phyloP scores from a whole-genome alignment of 2,797 vertebrate genomes.

The Phyllotis vaccarum region DNA sequence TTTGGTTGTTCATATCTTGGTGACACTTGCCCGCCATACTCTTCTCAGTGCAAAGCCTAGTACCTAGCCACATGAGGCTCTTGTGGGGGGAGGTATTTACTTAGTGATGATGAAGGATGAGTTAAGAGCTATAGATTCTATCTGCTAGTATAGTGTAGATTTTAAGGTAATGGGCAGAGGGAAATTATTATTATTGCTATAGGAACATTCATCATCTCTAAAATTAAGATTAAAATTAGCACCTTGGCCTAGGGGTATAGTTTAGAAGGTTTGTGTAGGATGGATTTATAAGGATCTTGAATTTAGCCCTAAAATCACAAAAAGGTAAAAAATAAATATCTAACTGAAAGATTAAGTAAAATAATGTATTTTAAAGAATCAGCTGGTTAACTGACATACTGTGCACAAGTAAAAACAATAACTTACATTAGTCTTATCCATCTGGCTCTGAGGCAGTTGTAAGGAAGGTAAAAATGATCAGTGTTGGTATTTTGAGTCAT shows the following conservation, averaged over 20 bases:
- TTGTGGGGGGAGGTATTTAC: constrained; percentile 27
- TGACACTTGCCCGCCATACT: neutral
- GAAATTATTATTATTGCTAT: constrained; percentile 4
- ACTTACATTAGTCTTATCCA: neutral
- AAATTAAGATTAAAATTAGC: constrained; percentile 56
- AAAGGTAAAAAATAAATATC: neutral
- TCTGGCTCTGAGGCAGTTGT: neutral
- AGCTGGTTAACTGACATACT: neutral
- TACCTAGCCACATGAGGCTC: neutral
- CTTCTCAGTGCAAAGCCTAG: neutral
- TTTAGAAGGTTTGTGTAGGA: neutral
- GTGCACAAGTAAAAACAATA: neutral
- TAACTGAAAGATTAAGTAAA: constrained; percentile 49
- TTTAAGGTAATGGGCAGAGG: constrained; percentile 28
- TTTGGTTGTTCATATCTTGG: neutral
- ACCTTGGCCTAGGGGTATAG: neutral
- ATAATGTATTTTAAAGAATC: neutral
- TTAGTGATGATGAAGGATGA: constrained; percentile 40
- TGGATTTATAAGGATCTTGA: neutral
- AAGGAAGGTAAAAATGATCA: constrained; percentile 8
- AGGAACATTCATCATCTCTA: constrained; percentile 9
- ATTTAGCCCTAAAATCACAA: neutral
- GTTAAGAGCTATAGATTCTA: neutral
- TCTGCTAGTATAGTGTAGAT: neutral
- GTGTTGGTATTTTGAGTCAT: constrained; percentile 31